These are phyloP conservation scores for Aleiodes alternator DNA, from an alignment of 2,888 invertebrate genomes.

Conservation along the genomic window DNA sequence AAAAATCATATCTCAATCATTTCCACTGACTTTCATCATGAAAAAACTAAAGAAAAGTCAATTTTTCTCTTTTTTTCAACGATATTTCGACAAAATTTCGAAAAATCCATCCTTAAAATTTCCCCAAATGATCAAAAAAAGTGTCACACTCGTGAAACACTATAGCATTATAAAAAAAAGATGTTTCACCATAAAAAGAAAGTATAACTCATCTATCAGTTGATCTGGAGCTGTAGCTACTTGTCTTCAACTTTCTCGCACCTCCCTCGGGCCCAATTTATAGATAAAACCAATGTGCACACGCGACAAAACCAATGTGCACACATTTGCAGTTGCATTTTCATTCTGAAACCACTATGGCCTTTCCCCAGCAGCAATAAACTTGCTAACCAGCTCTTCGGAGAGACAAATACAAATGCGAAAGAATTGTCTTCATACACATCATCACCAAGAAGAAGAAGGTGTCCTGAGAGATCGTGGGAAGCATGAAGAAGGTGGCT, in stretches of 20 bases:
- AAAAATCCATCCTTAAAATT: too few relatives aligned
- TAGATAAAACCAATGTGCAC: slow-evolving; percentile 7
- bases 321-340: neutral
- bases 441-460: slow-evolving; percentile 6
- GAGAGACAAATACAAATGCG: neutral
- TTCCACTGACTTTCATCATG: too few relatives aligned
- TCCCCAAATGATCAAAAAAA: too few relatives aligned
- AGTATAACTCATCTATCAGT: slow-evolving; percentile 23
- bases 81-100: too few relatives aligned
- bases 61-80: too few relatives aligned
- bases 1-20: too few relatives aligned
- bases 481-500: neutral
- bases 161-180: neutral
- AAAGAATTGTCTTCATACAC: slow-evolving; percentile 15
- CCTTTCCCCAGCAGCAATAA: neutral
- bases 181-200: neutral
- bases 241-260: slow-evolving; percentile 22
- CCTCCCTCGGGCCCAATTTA: slow-evolving; percentile 16
- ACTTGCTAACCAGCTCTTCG: too few relatives aligned
- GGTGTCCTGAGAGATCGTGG: slow-evolving; percentile 19
- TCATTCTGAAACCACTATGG: neutral
- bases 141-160: neutral
- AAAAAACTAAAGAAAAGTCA: too few relatives aligned
- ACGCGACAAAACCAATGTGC: slow-evolving; percentile 13
- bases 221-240: slow-evolving; percentile 27